A percentile compares a stretch with the other conserved stretches of the same genome.
phyloP scores from a whole-genome alignment of 1,140 invertebrate genomes.

The Drosophila repleta region DNA sequence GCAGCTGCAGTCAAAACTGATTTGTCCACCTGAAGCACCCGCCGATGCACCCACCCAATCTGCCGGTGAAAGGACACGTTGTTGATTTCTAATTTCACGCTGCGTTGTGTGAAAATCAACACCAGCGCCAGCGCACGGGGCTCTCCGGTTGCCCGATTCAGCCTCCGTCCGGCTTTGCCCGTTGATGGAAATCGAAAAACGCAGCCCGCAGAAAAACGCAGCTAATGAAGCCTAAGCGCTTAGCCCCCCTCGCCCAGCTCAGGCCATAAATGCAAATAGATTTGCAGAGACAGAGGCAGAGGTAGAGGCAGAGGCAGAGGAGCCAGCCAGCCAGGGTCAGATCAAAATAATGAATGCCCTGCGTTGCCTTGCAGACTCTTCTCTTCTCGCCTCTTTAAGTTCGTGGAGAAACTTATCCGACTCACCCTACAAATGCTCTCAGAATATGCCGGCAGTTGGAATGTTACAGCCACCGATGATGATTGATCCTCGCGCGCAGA shows the following conservation, averaged over 20 bases:
- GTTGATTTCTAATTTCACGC: slow-evolving; percentile 82
- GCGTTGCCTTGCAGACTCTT: no score
- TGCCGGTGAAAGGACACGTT: slow-evolving; percentile 54
- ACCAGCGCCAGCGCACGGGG: slow-evolving; percentile 41
- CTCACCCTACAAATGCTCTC: background rate
- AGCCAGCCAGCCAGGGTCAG: no score
- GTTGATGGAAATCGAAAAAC: slow-evolving; percentile 40
- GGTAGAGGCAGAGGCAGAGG: no score
- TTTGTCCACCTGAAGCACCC: slow-evolving; percentile 65
- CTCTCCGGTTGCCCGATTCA: background rate
- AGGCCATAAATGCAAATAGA: background rate
- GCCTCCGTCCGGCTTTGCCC: background rate
- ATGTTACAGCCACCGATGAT: no score
- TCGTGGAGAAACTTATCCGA: no score
- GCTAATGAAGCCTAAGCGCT: slow-evolving; percentile 65
- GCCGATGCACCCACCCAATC: background rate
- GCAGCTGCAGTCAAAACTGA: slow-evolving; percentile 66
- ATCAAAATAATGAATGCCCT: no score
- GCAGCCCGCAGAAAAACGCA: slow-evolving; percentile 75
- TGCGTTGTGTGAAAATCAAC: slow-evolving; percentile 80
- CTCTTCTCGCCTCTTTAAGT: no score
- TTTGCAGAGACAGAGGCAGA: no score
- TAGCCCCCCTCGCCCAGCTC: slow-evolving; percentile 15
- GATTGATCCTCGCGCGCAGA: background rate
- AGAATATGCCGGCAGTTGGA: background rate